Evolutionary conservation across 35 echinoderm and acorn worm genomes (phyloP).

Genomic region (Ophiothrix spiculata): DNA sequence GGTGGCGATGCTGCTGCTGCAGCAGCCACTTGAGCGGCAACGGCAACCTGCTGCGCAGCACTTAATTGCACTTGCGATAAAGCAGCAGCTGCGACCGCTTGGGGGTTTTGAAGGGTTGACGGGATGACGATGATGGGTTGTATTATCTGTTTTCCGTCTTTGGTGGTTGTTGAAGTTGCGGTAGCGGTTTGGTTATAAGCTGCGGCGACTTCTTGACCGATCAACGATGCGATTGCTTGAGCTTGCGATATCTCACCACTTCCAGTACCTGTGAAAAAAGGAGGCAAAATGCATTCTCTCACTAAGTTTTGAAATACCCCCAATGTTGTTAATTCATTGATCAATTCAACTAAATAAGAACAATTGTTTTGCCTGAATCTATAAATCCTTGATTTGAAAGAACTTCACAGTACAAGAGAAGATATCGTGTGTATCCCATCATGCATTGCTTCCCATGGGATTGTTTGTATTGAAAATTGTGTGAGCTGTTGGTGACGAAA

Average conservation of each 20-base stretch:
- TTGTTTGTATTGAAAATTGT: no score
- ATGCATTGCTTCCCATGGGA: no score
- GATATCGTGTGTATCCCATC: no score
- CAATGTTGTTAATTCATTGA: no score
- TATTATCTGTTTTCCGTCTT: constrained; percentile 77
- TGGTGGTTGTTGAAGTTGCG: constrained; percentile 22
- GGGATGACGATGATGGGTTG: constrained; percentile 97
- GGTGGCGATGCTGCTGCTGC: constrained; percentile 44
- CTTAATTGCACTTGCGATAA: constrained; percentile 32
- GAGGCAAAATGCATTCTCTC: constrained; percentile 90
- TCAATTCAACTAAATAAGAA: no score
- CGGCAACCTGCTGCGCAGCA: neutral
- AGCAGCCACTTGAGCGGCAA: constrained; percentile 33
- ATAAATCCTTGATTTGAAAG: no score
- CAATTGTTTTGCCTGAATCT: no score
- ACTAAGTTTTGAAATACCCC: neutral
- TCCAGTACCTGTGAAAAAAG: constrained; percentile 49
- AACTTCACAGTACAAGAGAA: no score
- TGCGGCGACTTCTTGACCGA: constrained; percentile 91
- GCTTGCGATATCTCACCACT: constrained; percentile 77
- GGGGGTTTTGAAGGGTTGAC: constrained; percentile 47
- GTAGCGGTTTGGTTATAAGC: constrained; percentile 75
- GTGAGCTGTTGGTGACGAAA: no score
- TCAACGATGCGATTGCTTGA: constrained; percentile 92
- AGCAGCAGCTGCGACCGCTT: constrained; percentile 23